Evolutionary conservation across 2,797 vertebrate species (phyloP).

Genomic region (Poecilia picta): DNA sequence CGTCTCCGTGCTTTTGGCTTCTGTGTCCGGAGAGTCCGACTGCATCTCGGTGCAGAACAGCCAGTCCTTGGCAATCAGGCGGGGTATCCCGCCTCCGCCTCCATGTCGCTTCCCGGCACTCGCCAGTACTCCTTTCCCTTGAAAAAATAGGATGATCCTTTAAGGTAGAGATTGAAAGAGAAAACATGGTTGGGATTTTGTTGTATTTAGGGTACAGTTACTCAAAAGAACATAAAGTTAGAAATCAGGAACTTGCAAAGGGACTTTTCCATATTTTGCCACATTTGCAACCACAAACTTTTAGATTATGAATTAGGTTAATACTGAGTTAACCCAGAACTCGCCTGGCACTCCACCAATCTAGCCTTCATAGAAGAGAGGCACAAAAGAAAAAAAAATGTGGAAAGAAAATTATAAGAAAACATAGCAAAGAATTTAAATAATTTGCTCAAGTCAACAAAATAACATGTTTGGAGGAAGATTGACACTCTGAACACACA

Average conservation of each 20-base stretch:
- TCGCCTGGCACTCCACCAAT: neutral
- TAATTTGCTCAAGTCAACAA: neutral
- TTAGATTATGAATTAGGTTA: neutral
- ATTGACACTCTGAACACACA: neutral
- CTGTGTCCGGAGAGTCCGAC: conserved; percentile 76
- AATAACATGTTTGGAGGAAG: neutral
- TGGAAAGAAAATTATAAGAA: neutral
- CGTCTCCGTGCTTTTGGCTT: conserved; percentile 74
- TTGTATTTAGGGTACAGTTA: conserved; percentile 5
- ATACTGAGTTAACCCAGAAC: neutral
- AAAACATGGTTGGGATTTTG: neutral
- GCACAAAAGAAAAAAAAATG: neutral
- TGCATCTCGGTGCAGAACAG: conserved; percentile 89
- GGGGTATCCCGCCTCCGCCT: conserved; percentile 86
- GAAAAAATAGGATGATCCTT: conserved; percentile 92
- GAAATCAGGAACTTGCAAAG: neutral
- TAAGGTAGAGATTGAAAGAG: conserved; percentile 1
- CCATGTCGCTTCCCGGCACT: conserved; percentile 86
- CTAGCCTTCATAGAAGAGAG: neutral
- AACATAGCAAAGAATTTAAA: neutral
- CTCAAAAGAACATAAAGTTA: neutral
- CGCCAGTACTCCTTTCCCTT: conserved; percentile 87
- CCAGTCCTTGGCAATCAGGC: conserved; percentile 91
- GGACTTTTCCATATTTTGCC: neutral
- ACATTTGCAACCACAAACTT: neutral